These are phyloP conservation scores for Ypsolopha sequella DNA, from an alignment of 2,888 invertebrate genomes.

Conservation along the genomic window DNA sequence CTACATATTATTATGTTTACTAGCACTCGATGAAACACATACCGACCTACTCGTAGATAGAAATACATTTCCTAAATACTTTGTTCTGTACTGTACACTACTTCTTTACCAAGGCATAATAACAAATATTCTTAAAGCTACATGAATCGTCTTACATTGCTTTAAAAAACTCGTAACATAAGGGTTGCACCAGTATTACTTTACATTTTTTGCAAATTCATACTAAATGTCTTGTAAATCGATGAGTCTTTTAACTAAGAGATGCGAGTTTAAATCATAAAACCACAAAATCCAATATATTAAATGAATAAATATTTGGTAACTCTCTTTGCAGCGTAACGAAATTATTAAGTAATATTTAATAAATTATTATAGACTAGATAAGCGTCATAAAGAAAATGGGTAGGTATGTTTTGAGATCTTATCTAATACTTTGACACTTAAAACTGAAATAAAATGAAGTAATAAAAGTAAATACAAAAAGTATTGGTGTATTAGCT, in stretches of 20 bases:
- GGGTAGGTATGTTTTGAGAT: background rate
- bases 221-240: background rate
- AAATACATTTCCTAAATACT: too few relatives aligned
- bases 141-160: too few relatives aligned
- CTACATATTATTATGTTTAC: too few relatives aligned
- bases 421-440: slow-evolving; percentile 2
- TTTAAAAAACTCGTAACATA: background rate
- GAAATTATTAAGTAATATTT: background rate
- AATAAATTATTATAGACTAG: slow-evolving; percentile 11
- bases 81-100: too few relatives aligned
- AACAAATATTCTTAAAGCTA: too few relatives aligned
- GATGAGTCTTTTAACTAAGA: background rate
- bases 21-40: too few relatives aligned
- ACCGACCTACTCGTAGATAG: too few relatives aligned
- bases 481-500: too few relatives aligned
- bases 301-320: slow-evolving; percentile 20
- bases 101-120: too few relatives aligned
- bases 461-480: background rate
- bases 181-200: background rate
- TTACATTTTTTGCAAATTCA: background rate
- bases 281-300: background rate
- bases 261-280: background rate
- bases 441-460: background rate
- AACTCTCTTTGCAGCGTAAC: slow-evolving; percentile 21
- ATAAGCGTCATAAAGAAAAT: background rate